Conservation (phyloP, 35 echinoderm and acorn worm species). For the Chiridota heheva region DNA sequence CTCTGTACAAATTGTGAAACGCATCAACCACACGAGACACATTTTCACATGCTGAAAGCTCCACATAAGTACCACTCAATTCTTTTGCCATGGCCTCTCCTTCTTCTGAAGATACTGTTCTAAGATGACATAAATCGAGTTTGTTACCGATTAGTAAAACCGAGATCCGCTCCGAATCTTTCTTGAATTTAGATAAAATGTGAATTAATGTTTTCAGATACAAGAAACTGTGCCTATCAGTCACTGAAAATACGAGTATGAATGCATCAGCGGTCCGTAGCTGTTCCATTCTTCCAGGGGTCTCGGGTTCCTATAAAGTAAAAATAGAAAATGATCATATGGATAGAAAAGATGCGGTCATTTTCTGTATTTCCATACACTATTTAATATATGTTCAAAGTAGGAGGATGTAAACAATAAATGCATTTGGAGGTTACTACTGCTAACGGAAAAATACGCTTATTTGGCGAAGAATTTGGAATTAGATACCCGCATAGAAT, state of each 20-base stretch:
- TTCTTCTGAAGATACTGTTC: constrained; percentile 60
- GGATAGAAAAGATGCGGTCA: neutral
- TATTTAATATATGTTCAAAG: neutral
- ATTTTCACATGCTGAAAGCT: constrained; percentile 81
- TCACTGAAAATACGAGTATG: constrained; percentile 79
- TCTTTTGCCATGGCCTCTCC: constrained; percentile 85
- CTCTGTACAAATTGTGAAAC: constrained; percentile 79
- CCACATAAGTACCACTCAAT: constrained; percentile 68
- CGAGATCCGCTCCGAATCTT: constrained; percentile 34
- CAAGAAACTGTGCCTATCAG: constrained; percentile 68
- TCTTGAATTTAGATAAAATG: neutral
- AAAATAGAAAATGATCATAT: constrained; percentile 3
- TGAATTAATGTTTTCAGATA: constrained; percentile 52
- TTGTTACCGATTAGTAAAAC: constrained; percentile 81
- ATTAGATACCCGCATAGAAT: neutral
- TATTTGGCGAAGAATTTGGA: neutral
- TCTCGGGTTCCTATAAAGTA: constrained; percentile 66
- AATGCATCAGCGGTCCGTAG: constrained; percentile 65
- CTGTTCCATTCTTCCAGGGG: constrained; percentile 62
- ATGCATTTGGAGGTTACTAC: neutral
- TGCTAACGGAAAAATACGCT: neutral
- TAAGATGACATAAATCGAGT: constrained; percentile 75
- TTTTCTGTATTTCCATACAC: neutral
- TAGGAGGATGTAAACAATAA: neutral
- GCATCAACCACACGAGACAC: constrained; percentile 64